Conservation (phyloP, 2,888 invertebrate genomes). For the Leptopilina syphax region DNA sequence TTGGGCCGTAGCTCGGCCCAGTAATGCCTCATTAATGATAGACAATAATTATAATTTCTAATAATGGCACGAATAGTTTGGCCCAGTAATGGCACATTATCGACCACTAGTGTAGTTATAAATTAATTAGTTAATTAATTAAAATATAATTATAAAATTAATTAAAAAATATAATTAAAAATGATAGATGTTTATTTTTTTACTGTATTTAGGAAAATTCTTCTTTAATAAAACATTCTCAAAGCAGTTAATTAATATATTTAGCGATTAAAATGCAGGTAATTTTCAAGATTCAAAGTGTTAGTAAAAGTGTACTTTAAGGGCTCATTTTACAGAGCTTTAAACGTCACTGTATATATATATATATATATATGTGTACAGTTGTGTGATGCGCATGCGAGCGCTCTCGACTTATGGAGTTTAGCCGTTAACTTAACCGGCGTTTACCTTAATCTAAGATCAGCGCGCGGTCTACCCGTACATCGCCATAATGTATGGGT, state of each 20-base stretch:
- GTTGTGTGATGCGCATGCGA: constrained; percentile 71
- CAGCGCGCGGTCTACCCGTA: constrained; percentile 68
- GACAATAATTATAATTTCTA: too few species aligned
- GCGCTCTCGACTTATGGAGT: constrained; percentile 73
- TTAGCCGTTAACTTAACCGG: constrained; percentile 78
- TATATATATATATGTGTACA: background rate
- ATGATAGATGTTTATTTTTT: too few species aligned
- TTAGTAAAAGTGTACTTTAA: constrained; percentile 5
- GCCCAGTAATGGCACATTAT: too few species aligned
- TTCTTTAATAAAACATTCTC: too few species aligned
- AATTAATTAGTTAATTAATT: too few species aligned
- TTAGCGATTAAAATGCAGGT: background rate
- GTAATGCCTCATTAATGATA: too few species aligned
- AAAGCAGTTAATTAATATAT: background rate
- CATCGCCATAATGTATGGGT: constrained; percentile 73
- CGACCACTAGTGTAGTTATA: too few species aligned
- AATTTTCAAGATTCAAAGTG: background rate
- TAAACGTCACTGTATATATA: constrained; percentile 12
- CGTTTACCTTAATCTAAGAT: constrained; percentile 78
- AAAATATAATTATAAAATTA: too few species aligned
- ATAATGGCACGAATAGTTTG: too few species aligned
- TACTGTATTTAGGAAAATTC: too few species aligned
- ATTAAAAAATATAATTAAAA: too few species aligned
- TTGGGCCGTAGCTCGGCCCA: too few species aligned
- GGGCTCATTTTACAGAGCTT: constrained; percentile 23